Percentiles rank a stretch among this genome's conserved stretches.
These are phyloP conservation scores for Heliconius hermathena DNA, from an alignment of 1,140 invertebrate genomes.

Conservation along the genomic window DNA sequence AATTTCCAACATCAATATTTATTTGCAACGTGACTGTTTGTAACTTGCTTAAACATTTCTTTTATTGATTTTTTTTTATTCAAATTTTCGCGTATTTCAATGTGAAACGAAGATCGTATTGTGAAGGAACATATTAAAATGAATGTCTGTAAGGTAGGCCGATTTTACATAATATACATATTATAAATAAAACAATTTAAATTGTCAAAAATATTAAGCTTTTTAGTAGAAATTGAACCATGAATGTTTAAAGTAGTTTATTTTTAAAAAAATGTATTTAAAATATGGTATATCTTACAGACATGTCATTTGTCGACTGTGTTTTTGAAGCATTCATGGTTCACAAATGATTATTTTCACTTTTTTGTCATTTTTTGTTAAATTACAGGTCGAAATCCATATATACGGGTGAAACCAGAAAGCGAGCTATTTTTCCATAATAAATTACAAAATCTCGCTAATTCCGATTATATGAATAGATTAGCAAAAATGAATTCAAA, in stretches of 20 bases:
- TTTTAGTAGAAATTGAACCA: constrained; percentile 67
- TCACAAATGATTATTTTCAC: constrained; percentile 48
- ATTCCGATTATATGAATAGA: constrained; percentile 64
- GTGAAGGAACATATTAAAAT: constrained; percentile 60
- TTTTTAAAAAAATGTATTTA: constrained; percentile 28
- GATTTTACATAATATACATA: constrained; percentile 51
- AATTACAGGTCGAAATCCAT: constrained; percentile 57
- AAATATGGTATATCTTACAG: constrained; percentile 71
- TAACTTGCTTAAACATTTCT: constrained; percentile 52
- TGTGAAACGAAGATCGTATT: constrained; percentile 72
- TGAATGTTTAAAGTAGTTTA: constrained; percentile 61
- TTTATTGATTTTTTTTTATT: constrained; percentile 35
- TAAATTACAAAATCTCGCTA: constrained; percentile 64
- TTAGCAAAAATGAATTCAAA: constrained; percentile 66
- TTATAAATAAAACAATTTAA: background rate
- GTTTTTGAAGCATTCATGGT: constrained; percentile 72
- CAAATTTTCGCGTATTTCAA: constrained; percentile 33
- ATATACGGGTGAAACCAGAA: constrained; percentile 70
- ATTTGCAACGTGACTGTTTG: constrained; percentile 74
- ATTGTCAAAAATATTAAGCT: background rate
- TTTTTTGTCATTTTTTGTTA: constrained; percentile 28
- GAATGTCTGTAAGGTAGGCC: constrained; percentile 82
- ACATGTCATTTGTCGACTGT: constrained; percentile 69
- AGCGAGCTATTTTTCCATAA: constrained; percentile 72
- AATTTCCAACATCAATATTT: constrained; percentile 59